Evolutionary conservation across 2,888 invertebrate species (phyloP).

Genomic region (Cheilosia pagana): DNA sequence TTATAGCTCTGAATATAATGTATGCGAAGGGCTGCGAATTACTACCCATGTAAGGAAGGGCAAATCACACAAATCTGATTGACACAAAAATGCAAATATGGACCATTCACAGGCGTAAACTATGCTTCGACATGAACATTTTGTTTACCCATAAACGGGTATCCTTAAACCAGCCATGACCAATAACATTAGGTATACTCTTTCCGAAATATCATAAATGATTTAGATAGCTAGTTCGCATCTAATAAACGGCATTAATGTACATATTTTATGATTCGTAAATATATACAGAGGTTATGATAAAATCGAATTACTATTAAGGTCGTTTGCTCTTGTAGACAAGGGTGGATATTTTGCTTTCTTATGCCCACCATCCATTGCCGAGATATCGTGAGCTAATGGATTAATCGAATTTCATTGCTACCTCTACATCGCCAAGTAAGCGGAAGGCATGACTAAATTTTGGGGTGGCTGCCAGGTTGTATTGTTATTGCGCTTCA

Average conservation of each 20-base stretch:
- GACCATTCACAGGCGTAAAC: too few relatives aligned
- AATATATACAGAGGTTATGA: neutral
- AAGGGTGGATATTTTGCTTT: neutral
- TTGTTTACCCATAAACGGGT: too few relatives aligned
- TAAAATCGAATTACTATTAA: neutral
- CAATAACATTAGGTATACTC: too few relatives aligned
- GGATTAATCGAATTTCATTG: constrained; percentile 3
- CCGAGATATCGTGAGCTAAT: neutral
- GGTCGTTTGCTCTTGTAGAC: neutral
- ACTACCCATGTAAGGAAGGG: too few relatives aligned
- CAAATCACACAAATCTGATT: too few relatives aligned
- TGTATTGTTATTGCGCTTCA: too few relatives aligned
- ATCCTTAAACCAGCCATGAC: too few relatives aligned
- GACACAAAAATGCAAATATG: too few relatives aligned
- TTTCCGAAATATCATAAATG: too few relatives aligned
- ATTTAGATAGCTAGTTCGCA: neutral
- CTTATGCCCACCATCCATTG: neutral
- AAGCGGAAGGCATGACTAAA: neutral
- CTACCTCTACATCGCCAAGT: neutral
- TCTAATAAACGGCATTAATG: neutral
- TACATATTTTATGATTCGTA: constrained; percentile 4
- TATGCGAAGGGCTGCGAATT: too few relatives aligned
- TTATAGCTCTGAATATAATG: too few relatives aligned
- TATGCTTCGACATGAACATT: too few relatives aligned
- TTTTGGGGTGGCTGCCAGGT: neutral